These are phyloP conservation scores for Augiades crinisus DNA, from an alignment of 2,888 invertebrate species.

Conservation along the genomic window DNA sequence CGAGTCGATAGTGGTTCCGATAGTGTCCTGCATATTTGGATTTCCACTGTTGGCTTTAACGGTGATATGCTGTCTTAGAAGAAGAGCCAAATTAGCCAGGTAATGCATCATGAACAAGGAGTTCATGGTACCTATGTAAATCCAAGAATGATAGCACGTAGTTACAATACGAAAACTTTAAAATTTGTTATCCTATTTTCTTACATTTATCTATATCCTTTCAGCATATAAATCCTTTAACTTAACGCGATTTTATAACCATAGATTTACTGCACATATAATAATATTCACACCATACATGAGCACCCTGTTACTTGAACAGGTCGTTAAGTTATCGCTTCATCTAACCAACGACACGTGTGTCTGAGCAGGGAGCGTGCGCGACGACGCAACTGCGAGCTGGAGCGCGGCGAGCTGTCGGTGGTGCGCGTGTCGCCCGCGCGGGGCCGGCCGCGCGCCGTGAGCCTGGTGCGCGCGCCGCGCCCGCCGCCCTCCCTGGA, in stretches of 20 bases:
- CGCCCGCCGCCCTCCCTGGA: constrained; percentile 89
- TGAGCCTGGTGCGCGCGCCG: constrained; percentile 81
- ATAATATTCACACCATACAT: too few species aligned
- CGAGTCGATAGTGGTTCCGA: constrained; percentile 93
- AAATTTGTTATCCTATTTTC: too few species aligned
- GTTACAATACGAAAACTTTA: too few species aligned
- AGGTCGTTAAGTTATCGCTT: too few species aligned
- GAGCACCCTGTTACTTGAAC: too few species aligned
- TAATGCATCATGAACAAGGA: too few species aligned
- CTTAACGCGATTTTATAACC: too few species aligned
- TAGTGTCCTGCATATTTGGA: constrained; percentile 94
- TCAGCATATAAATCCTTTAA: too few species aligned
- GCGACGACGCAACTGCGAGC: constrained; percentile 89
- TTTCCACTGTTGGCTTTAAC: constrained; percentile 93
- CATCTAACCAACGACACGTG: background rate
- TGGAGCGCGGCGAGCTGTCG: constrained; percentile 91
- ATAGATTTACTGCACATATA: too few species aligned
- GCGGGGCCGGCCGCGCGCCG: constrained; percentile 56
- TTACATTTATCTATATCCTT: too few species aligned
- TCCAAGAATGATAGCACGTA: too few species aligned
- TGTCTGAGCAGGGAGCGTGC: constrained; percentile 84
- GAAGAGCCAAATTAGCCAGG: constrained; percentile 90
- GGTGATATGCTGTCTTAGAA: constrained; percentile 92
- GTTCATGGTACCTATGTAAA: too few species aligned
- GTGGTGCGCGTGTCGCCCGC: constrained; percentile 85